A percentile compares a stretch with the other conserved stretches of the same genome.
Evolutionary conservation across 2,113 vertebrate species (phyloP).

Genomic region (Apodemus sylvaticus): DNA sequence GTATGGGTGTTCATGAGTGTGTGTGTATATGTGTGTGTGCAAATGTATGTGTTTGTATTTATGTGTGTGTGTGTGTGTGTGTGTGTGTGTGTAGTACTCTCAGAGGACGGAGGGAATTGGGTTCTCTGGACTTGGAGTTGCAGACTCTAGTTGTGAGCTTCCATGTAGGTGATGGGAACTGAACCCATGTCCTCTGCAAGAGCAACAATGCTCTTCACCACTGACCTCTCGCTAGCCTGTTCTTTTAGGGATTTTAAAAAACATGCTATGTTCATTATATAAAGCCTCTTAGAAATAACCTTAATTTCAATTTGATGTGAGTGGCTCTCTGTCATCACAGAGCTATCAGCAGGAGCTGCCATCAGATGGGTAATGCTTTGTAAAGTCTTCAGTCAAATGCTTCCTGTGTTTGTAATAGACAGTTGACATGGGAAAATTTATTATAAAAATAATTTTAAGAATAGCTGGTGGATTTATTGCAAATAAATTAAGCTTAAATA

Average conservation of each 20-base stretch:
- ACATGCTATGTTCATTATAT: not conserved
- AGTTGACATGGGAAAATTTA: not conserved
- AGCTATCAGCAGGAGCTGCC: not conserved
- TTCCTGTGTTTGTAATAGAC: not conserved
- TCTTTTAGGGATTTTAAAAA: not conserved
- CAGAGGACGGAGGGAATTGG: not conserved
- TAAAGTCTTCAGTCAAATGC: not conserved
- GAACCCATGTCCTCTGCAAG: no score
- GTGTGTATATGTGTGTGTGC: no score
- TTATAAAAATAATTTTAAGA: not conserved
- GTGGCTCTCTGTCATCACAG: not conserved
- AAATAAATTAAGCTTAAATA: constrained; percentile 34
- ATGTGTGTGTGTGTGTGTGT: not conserved
- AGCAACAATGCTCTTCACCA: not conserved
- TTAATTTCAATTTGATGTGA: not conserved
- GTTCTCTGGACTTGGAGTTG: not conserved
- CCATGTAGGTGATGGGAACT: not conserved
- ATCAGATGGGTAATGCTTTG: not conserved
- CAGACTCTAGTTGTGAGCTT: not conserved
- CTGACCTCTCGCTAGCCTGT: not conserved
- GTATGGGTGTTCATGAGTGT: not conserved
- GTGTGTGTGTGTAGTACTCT: not conserved
- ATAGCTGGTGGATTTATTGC: not conserved
- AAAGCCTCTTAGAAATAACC: not conserved
- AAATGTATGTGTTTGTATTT: not conserved